These are phyloP conservation scores for Enoplosus armatus DNA, from an alignment of 2,797 vertebrate species.

Conservation along the genomic window DNA sequence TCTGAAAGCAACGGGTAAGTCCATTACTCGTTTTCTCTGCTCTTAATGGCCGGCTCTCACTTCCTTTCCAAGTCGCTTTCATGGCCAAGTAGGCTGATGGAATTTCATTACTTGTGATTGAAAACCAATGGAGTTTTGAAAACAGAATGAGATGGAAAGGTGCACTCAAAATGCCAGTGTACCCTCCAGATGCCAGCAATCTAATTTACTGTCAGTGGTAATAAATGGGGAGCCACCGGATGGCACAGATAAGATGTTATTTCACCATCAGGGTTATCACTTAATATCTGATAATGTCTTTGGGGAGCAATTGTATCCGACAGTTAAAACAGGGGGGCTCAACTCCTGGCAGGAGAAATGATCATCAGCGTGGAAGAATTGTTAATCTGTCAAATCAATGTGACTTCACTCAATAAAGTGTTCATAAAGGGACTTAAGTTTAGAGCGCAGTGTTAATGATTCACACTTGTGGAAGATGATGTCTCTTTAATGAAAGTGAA, in stretches of 20 bases:
- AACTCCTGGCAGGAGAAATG: conserved; percentile 64
- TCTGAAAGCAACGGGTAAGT: conserved; percentile 77
- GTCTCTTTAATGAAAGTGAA: conserved; percentile 44
- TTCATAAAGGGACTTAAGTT: conserved; percentile 61
- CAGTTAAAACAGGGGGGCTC: conserved; percentile 73
- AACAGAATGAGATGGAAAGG: conserved; percentile 73
- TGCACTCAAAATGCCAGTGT: conserved; percentile 76
- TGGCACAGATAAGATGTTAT: conserved; percentile 76
- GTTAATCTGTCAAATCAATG: conserved; percentile 80
- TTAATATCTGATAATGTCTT: conserved; percentile 79
- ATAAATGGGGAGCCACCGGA: conserved; percentile 74
- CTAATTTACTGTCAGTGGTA: conserved; percentile 80
- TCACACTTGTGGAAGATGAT: conserved; percentile 34
- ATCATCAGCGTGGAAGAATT: conserved; percentile 68
- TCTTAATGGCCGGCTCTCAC: conserved; percentile 68
- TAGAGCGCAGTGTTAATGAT: conserved; percentile 53
- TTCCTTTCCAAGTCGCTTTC: conserved; percentile 63
- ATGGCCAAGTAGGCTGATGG: conserved; percentile 65
- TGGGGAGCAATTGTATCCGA: conserved; percentile 69
- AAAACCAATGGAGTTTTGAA: conserved; percentile 76
- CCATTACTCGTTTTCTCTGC: conserved; percentile 56
- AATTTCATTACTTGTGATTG: conserved; percentile 81
- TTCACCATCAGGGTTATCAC: conserved; percentile 80
- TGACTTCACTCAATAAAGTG: conserved; percentile 73
- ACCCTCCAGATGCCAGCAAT: conserved; percentile 77